phyloP scores from a whole-genome alignment of 2,113 vertebrate species.

The Spea bombifrons region DNA sequence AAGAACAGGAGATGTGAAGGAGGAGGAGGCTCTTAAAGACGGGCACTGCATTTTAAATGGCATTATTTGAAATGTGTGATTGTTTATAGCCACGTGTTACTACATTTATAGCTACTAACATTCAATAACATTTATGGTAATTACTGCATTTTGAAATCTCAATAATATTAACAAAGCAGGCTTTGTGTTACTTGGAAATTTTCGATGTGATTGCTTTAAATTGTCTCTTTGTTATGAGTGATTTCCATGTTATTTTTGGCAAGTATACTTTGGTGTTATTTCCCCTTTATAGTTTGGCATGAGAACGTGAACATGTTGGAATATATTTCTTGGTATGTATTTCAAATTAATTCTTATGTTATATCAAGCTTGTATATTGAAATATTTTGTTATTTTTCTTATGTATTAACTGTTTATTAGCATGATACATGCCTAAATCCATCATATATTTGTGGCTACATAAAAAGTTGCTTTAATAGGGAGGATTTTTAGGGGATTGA shows the following conservation, averaged over 20 bases:
- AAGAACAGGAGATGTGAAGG: too few relatives aligned
- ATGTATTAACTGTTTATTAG: too few relatives aligned
- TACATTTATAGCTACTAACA: too few relatives aligned
- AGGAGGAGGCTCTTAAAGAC: too few relatives aligned
- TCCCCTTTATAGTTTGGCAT: neutral
- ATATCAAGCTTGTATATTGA: neutral
- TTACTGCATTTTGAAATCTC: constrained; percentile 12
- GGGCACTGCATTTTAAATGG: too few relatives aligned
- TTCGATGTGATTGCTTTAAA: neutral
- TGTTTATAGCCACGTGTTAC: too few relatives aligned
- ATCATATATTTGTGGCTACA: too few relatives aligned
- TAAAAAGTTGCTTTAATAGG: too few relatives aligned
- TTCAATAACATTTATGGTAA: neutral
- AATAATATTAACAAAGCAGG: neutral
- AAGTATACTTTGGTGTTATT: constrained; percentile 9
- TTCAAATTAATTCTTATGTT: neutral
- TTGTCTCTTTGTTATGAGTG: neutral
- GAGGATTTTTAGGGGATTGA: too few relatives aligned
- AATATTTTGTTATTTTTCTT: too few relatives aligned
- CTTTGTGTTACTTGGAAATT: constrained; percentile 4
- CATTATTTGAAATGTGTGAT: too few relatives aligned
- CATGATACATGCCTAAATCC: too few relatives aligned
- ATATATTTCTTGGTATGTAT: neutral
- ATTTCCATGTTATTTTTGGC: constrained; percentile 13
- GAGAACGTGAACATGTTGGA: neutral